Evolutionary conservation across 2,797 vertebrate genomes (phyloP).

Genomic region (Anguilla anguilla): DNA sequence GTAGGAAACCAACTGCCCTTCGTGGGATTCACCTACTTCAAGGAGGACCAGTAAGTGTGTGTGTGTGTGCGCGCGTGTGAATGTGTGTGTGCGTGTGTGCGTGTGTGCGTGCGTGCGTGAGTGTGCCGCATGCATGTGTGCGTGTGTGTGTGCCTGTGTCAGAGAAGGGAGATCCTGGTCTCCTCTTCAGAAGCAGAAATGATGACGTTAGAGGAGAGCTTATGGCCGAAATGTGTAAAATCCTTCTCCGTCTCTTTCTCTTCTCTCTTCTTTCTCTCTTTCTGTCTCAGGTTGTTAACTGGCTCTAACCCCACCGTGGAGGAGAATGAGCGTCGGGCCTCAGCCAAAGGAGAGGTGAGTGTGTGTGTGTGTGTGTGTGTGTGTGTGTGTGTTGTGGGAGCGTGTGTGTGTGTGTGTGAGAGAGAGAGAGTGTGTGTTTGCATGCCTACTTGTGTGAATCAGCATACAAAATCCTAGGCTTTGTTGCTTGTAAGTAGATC

Average conservation of each 20-base stretch:
- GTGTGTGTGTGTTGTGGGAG: not conserved
- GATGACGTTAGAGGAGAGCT: not conserved
- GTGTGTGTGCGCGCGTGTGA: not conserved
- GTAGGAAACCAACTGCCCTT: slow-evolving; percentile 98
- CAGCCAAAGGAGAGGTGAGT: slow-evolving; percentile 78
- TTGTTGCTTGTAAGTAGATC: not conserved
- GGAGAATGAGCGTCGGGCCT: slow-evolving; percentile 74
- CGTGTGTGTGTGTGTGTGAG: not conserved
- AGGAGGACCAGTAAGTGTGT: slow-evolving; percentile 90
- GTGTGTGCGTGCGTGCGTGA: not conserved
- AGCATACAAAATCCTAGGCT: not conserved
- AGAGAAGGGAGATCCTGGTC: not conserved
- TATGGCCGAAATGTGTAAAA: not conserved
- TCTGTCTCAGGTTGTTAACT: slow-evolving; percentile 80
- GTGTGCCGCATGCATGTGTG: not conserved
- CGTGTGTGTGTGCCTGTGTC: too few relatives aligned
- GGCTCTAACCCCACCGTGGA: slow-evolving; percentile 80
- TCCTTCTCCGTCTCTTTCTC: not conserved
- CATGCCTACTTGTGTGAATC: not conserved
- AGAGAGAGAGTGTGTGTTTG: not conserved
- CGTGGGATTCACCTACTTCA: slow-evolving; percentile 97
- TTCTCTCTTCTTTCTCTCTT: not conserved
- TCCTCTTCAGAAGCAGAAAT: not conserved
- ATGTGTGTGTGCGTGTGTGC: not conserved
- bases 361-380: not conserved